phyloP scores from a whole-genome alignment of 2,113 vertebrate genomes.

The human (Homo sapiens) region GRCh38 chr6:49814001-49814500 shows the following conservation, averaged over 20 bases:
- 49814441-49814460: not conserved
- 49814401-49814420: not conserved
- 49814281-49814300: not conserved
- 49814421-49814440: not conserved
- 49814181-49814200: constrained; percentile 64
- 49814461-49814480: not conserved
- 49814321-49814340: not conserved
- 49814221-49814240: not conserved
- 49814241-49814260: too few species aligned
- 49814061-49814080: not conserved
- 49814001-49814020: not conserved
- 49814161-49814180: constrained; percentile 70
- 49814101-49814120: constrained; percentile 53
- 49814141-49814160: not conserved
- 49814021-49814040: not conserved
- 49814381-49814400: not conserved
- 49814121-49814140: constrained; percentile 50
- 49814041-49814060: constrained; percentile 76
- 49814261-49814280: too few species aligned
- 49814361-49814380: not conserved
- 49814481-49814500: not conserved
- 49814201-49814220: not conserved
- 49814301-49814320: not conserved
- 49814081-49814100: constrained; percentile 21
- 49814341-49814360: not conserved